phyloP scores from a whole-genome alignment of 2,113 vertebrate species.

The Ophiodon elongatus region DNA sequence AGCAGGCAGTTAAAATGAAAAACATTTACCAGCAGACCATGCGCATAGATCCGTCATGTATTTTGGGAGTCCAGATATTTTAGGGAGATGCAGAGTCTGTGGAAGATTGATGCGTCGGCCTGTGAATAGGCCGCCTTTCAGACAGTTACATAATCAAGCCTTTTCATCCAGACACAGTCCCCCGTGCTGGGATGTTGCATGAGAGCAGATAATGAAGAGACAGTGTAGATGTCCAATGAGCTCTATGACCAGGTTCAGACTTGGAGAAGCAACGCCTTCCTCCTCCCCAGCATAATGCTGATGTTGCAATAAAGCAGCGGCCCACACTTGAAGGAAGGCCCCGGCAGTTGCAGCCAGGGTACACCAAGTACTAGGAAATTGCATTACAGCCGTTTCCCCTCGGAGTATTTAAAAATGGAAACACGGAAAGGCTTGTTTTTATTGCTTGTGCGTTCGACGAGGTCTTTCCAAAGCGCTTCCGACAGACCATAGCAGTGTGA shows the following conservation, averaged over 20 bases:
- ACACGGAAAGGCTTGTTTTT: conserved; percentile 59
- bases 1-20: conserved; percentile 4
- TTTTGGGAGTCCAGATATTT: conserved; percentile 19
- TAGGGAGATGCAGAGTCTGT: conserved; percentile 32
- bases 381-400: conserved; percentile 72
- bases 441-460: conserved; percentile 48
- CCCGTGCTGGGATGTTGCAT: conserved; percentile 43
- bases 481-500: conserved; percentile 47
- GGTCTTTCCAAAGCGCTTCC: conserved; percentile 59
- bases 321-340: conserved; percentile 57
- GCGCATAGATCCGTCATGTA: conserved; percentile 40
- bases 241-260: conserved; percentile 60
- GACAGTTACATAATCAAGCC: conserved; percentile 70
- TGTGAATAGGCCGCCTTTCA: conserved; percentile 55
- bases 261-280: conserved; percentile 31
- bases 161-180: conserved; percentile 62
- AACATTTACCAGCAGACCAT: conserved; percentile 26
- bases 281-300: conserved; percentile 41
- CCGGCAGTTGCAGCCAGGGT: conserved; percentile 44
- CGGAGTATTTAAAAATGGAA: conserved; percentile 78
- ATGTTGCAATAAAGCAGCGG: conserved; percentile 64
- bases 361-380: conserved; percentile 71
- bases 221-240: conserved; percentile 67
- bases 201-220: conserved; percentile 66
- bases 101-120: conserved; percentile 51